A percentile compares a stretch with the other conserved stretches of the same genome.
Evolutionary conservation across 2,113 vertebrate genomes (phyloP).

Genomic region (Hydrochoerus hydrochaeris): DNA sequence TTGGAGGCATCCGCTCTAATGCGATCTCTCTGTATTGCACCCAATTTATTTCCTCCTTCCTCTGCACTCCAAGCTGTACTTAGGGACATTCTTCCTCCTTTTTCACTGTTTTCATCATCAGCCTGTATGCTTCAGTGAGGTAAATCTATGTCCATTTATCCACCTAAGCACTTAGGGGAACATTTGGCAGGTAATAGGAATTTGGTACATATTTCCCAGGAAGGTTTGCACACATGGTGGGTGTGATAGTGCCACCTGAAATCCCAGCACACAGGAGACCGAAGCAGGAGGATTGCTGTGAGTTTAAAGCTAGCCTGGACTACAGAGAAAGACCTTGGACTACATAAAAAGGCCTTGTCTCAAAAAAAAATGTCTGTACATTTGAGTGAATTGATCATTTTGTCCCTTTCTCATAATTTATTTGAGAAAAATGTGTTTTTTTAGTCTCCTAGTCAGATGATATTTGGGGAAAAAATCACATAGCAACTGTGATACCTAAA

Average conservation of each 20-base stretch:
- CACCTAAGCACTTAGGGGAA: neutral
- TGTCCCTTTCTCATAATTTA: neutral
- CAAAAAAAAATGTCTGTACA: neutral
- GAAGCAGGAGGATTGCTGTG: neutral
- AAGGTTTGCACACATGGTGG: neutral
- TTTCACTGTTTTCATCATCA: neutral
- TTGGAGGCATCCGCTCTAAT: neutral
- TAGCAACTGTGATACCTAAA: neutral
- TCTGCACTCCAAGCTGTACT: neutral
- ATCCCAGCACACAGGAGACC: neutral
- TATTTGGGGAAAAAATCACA: neutral
- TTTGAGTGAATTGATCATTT: neutral
- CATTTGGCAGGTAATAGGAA: neutral
- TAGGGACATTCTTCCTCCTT: neutral
- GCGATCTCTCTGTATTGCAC: neutral
- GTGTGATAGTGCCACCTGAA: neutral
- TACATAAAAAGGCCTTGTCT: neutral
- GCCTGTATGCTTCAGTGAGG: neutral
- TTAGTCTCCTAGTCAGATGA: neutral
- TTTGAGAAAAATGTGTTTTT: neutral
- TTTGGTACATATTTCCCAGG: neutral
- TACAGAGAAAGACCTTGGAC: neutral
- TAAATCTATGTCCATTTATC: neutral
- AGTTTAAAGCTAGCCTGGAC: neutral
- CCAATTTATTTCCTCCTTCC: neutral